Percentiles rank a stretch among this genome's conserved stretches.
These are phyloP conservation scores for Sylvicola cinctus DNA, from an alignment of 2,888 invertebrate species.

Conservation along the genomic window DNA sequence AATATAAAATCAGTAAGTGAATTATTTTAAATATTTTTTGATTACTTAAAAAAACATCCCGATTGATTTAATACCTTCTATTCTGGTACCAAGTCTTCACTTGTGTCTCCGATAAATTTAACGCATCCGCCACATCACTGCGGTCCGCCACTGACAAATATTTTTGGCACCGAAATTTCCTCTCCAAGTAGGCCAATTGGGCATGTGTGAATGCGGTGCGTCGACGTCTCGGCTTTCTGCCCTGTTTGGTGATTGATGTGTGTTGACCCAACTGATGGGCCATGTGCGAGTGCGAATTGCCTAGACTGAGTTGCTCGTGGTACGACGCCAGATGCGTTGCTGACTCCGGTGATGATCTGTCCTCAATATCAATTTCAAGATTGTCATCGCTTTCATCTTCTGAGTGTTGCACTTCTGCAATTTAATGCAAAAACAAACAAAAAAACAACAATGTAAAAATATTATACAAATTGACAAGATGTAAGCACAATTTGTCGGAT, in stretches of 20 bases:
- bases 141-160: conserved; percentile 85
- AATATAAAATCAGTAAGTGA: too few relatives aligned
- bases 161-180: conserved; percentile 83
- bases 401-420: conserved; percentile 18
- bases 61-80: conserved; percentile 15
- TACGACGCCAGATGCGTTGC: conserved; percentile 16
- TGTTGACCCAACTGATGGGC: conserved; percentile 2
- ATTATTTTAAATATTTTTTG: too few relatives aligned
- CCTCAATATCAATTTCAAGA: conserved; percentile 25
- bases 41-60: background rate
- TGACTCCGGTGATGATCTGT: conserved; percentile 23
- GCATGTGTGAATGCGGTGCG: conserved; percentile 88
- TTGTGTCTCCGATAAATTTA: conserved; percentile 80
- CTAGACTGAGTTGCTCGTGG: conserved; percentile 5
- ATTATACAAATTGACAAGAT: too few relatives aligned
- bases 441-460: too few relatives aligned
- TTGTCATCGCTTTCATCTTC: conserved; percentile 15
- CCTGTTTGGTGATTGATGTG: conserved; percentile 26
- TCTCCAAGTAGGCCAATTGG: conserved; percentile 75
- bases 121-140: conserved; percentile 77
- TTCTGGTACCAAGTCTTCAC: conserved; percentile 77
- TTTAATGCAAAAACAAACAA: too few relatives aligned
- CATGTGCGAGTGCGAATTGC: background rate
- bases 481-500: too few relatives aligned
- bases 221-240: conserved; percentile 62